These are phyloP conservation scores for Oryzias curvinotus DNA, from an alignment of 2,113 vertebrate genomes.

Conservation along the genomic window DNA sequence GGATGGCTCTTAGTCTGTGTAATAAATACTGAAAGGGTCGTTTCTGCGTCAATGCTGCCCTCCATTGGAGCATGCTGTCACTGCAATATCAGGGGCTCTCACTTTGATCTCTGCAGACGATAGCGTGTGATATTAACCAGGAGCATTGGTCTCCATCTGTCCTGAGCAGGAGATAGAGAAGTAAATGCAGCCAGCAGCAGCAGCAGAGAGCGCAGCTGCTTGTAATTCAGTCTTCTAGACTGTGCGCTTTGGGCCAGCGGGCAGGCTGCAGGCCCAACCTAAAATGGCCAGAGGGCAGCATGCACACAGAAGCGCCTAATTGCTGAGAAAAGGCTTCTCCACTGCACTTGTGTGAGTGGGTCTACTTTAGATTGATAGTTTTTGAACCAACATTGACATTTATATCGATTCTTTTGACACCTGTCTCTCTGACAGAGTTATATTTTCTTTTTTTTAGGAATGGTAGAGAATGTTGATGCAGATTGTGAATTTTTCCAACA, in stretches of 20 bases:
- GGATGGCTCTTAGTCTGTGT: constrained; percentile 14
- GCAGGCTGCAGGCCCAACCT: constrained; percentile 20
- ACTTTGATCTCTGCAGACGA: constrained; percentile 10
- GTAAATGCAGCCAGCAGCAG: constrained; percentile 30
- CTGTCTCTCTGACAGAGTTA: not conserved
- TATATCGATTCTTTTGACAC: not conserved
- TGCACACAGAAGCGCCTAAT: constrained; percentile 33
- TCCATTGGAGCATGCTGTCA: constrained; percentile 32
- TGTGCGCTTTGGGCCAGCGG: constrained; percentile 29
- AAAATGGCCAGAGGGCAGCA: constrained; percentile 49
- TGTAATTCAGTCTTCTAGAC: constrained; percentile 46
- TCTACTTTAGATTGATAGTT: not conserved
- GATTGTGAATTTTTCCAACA: too few species aligned
- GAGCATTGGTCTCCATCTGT: constrained; percentile 47
- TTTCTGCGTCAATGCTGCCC: constrained; percentile 62
- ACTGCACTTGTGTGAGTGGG: not conserved
- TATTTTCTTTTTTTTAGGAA: not conserved
- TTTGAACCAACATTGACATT: not conserved
- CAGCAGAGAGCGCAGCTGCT: constrained; percentile 18
- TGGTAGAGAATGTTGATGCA: too few species aligned
- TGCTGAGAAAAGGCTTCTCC: constrained; percentile 19
- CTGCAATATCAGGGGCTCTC: constrained; percentile 5
- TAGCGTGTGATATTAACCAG: constrained; percentile 38
- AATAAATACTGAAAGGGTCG: not conserved
- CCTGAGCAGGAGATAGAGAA: constrained; percentile 38